Base-by-base conservation (phyloP, 2,888 invertebrate genomes). In the Orthosia incerta region DNA sequence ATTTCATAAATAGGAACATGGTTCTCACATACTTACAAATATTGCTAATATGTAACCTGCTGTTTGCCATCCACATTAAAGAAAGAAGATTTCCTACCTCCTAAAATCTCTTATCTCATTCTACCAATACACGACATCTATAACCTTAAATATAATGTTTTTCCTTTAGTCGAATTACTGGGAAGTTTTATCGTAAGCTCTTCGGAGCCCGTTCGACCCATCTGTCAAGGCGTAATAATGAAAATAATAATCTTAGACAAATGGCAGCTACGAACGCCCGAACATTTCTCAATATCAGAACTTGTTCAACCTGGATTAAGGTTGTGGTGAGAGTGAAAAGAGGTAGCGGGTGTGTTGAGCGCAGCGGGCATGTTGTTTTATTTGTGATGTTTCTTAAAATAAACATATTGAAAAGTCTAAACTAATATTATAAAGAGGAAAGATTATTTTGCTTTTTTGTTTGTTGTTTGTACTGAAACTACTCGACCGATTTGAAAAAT, bases 161-260 rank as follows among this genome's bases (percentile, higher is more conserved):
- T 71, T 65, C 79, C 48, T 53, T 60, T 45, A 63, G 68, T 66
- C 15, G 20, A 15, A 60, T 70, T 61, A 64, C 50, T 71, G 31
- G 31, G 39, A 69, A 79, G 60, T 81, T 74, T 65, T 70, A 67
- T 83, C 61, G 69, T 71, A 61, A 73, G 62, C 73, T 82, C 71
- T 45, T 51, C 39, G 59, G 59, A 45, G 51, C 70, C 46, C 48
- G n/a, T 76, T 66, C 65, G 51, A 55, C 68, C 69, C 79, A 69
- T 79, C 83, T 79, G 76, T 72, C 77, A 68, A 63, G 20, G 71
- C 59, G 82, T 84, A 77, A 87, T 87, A 87, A 89, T 89, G 86
- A 89, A 87, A 89, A 89, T 89, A 89, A 89, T 89, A 88, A 86
- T 85, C 85, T 84, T 82, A 87, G 86, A 89, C 89, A 87, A 89